phyloP scores from a whole-genome alignment of 2,888 invertebrate species.

The Rhodophaea formosa region DNA sequence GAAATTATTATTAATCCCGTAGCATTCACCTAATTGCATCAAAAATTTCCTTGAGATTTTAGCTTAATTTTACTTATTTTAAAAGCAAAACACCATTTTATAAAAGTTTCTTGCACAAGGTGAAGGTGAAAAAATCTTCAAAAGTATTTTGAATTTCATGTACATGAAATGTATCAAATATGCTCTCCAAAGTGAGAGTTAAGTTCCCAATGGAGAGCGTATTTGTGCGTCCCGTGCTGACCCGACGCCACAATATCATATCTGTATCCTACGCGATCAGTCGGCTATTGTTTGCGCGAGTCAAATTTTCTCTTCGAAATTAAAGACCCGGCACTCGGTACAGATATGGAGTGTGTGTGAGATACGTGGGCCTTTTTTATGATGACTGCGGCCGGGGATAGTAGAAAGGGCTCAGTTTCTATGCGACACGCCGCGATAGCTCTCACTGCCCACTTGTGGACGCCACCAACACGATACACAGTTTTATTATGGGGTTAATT shows the following conservation, averaged over 20 bases:
- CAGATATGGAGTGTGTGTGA: slow-evolving; percentile 75
- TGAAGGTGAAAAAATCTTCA: not conserved
- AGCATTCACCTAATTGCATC: too few relatives aligned
- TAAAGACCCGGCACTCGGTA: slow-evolving; percentile 51
- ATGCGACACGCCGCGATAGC: not conserved
- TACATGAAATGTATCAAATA: slow-evolving; percentile 36
- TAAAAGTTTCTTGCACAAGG: not conserved
- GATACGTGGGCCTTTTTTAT: slow-evolving; percentile 58
- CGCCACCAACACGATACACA: not conserved
- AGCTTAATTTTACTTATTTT: too few relatives aligned
- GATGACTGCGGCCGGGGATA: slow-evolving; percentile 12
- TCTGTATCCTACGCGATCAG: slow-evolving; percentile 67
- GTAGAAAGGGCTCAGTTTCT: slow-evolving; percentile 43
- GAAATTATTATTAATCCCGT: too few relatives aligned
- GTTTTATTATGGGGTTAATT: too few relatives aligned
- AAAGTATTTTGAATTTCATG: slow-evolving; percentile 17
- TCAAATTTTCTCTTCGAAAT: slow-evolving; percentile 68
- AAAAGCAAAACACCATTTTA: too few relatives aligned
- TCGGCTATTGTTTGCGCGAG: slow-evolving; percentile 53
- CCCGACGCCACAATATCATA: slow-evolving; percentile 70
- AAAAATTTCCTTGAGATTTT: too few relatives aligned
- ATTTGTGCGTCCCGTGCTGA: slow-evolving; percentile 49
- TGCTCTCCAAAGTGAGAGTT: slow-evolving; percentile 42
- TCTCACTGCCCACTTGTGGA: not conserved
- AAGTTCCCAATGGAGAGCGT: slow-evolving; percentile 44